These are phyloP conservation scores for Teinopalpus imperialis DNA, from an alignment of 2,888 invertebrate genomes.

Conservation along the genomic window DNA sequence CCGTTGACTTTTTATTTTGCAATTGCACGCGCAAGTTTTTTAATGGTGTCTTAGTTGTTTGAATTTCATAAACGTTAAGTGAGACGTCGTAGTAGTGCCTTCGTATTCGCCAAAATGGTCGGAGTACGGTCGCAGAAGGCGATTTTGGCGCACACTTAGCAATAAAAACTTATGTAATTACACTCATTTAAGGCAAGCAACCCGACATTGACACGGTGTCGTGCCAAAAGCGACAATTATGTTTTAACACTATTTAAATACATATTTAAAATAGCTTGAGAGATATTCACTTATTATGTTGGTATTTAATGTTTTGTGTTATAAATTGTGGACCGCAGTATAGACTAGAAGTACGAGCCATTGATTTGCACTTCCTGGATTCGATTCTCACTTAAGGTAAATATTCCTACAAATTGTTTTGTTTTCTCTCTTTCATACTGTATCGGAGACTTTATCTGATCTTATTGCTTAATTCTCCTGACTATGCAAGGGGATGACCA, in stretches of 20 bases:
- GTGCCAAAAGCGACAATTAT: conserved; percentile 77
- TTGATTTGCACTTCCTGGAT: too few species aligned
- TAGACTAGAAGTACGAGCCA: too few species aligned
- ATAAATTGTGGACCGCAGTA: too few species aligned
- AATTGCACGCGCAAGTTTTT: conserved; percentile 21
- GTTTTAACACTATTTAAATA: conserved; percentile 57
- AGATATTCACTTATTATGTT: conserved; percentile 17
- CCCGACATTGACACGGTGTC: conserved; percentile 70
- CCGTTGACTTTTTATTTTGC: conserved; percentile 29
- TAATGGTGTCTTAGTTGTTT: conserved; percentile 36
- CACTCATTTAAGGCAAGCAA: conserved; percentile 74
- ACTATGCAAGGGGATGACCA: too few species aligned
- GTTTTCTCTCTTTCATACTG: too few species aligned
- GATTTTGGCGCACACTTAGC: conserved; percentile 72
- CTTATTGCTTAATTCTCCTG: too few species aligned
- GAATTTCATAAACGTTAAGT: conserved; percentile 39
- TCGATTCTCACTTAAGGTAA: too few species aligned
- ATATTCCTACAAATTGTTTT: too few species aligned
- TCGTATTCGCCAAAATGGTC: conserved; percentile 39
- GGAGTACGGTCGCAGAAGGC: conserved; percentile 51
- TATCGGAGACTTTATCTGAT: too few species aligned
- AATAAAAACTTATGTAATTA: conserved; percentile 81
- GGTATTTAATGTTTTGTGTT: too few species aligned
- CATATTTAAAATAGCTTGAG: conserved; percentile 15
- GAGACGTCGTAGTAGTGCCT: conserved; percentile 41